Base-by-base conservation (phyloP, 2,888 invertebrate genomes). In the Aethes cnicana region DNA sequence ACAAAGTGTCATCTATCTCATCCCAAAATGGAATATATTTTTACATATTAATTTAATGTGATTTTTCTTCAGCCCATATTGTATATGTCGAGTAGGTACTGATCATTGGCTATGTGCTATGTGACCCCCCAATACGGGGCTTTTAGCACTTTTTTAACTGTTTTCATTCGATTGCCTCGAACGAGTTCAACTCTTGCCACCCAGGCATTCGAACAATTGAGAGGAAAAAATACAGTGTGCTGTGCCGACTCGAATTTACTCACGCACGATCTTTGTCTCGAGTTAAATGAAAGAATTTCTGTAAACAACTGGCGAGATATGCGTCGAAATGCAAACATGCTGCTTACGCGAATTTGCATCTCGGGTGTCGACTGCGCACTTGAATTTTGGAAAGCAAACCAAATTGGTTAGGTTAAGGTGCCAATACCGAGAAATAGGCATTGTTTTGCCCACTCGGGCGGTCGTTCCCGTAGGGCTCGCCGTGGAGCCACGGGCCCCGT, bases 271-370 rank as follows among this genome's bases (percentile, higher is more conserved):
- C 59, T 59, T 64, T 63, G 61, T 65, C 55, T 57, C 56, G 44
- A 56, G 56, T 58, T 59, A 60, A 57, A 57, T 59, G 60, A 33
- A 58, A 60, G 56, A 62, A 62, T 62, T 63, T 53, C 59, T 53
- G 47, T 43, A 55, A 55, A 55, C 52, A 62, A 61, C 63, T 59
- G 35, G 18, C 28, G 55, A 46, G 56, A 55, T 52, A 41, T 54
- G 53, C 49, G 53, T 48, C 53, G 55, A 55, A 57, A 58, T 52
- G 53, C 58, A 62, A 65, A 63, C 63, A 65, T 23, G 28, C 39
- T 23, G 54, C 54, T 58, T 61, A 54, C 59, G 59, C 57, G 57
- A 57, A 59, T 48, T 32, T n/a, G 46, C 52, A 33, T 26, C 25
- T 53, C 28, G 8, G 28, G 18, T 25, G 16, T 9, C 17, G 20